Conservation (phyloP, 2,113 vertebrate genomes). For the Caranx melampygus region DNA sequence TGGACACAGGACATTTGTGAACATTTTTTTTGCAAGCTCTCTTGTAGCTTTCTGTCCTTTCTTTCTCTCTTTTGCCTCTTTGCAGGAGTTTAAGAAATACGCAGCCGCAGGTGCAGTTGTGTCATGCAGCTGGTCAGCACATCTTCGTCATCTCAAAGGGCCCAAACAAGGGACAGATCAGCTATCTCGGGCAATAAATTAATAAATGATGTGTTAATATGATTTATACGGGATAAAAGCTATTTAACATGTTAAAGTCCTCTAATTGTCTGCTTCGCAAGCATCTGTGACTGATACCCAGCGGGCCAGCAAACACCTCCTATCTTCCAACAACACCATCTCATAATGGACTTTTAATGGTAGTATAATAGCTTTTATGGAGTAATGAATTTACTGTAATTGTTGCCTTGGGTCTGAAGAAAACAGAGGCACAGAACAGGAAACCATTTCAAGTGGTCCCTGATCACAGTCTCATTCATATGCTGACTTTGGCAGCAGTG, state of each 20-base stretch:
- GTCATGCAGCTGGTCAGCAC: background rate
- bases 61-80: constrained; percentile 9
- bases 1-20: constrained; percentile 34
- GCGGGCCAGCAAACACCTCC: constrained; percentile 63
- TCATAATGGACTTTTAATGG: constrained; percentile 78
- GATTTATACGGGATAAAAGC: constrained; percentile 60
- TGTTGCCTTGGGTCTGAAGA: constrained; percentile 65
- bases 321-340: constrained; percentile 67
- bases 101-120: constrained; percentile 6
- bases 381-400: constrained; percentile 75
- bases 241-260: constrained; percentile 61
- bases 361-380: constrained; percentile 72
- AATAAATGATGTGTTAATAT: constrained; percentile 53
- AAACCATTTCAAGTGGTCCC: constrained; percentile 43
- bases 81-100: constrained; percentile 9
- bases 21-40: constrained; percentile 21
- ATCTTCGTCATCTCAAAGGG: background rate
- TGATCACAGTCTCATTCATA: constrained; percentile 26
- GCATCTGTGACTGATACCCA: constrained; percentile 71
- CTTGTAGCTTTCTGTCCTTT: constrained; percentile 15
- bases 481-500: constrained; percentile 1
- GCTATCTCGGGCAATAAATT: constrained; percentile 12
- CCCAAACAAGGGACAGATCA: constrained; percentile 1
- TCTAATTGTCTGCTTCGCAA: constrained; percentile 65
- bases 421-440: constrained; percentile 52